These are phyloP conservation scores for Trachythela sp. DNA, from an alignment of 64 coral and sea anemone genomes.

Conservation along the genomic window DNA sequence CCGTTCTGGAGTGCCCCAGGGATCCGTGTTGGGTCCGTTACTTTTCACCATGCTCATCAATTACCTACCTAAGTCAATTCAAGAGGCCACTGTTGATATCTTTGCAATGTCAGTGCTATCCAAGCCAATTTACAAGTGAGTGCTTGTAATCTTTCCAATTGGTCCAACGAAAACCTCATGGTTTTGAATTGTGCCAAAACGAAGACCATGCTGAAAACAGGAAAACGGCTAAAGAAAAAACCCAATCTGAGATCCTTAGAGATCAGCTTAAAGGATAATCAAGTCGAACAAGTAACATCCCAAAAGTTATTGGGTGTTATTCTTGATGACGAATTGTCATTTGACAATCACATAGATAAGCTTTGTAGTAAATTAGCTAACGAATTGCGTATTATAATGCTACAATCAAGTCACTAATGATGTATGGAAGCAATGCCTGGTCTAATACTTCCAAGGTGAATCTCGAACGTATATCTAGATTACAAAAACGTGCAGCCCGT, in stretches of 20 bases:
- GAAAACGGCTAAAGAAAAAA: background rate
- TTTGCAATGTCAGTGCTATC: too few species aligned
- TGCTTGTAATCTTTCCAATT: too few species aligned
- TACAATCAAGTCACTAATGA: background rate
- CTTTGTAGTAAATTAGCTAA: background rate
- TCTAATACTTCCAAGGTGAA: background rate
- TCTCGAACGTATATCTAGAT: background rate
- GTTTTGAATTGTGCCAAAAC: too few species aligned
- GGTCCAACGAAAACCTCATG: too few species aligned
- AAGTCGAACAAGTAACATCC: background rate
- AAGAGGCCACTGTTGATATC: too few species aligned
- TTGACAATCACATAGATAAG: background rate
- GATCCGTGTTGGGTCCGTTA: too few species aligned
- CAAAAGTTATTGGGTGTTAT: background rate
- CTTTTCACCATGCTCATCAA: too few species aligned
- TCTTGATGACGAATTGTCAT: conserved; percentile 1
- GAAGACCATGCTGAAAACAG: too few species aligned
- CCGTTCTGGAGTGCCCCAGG: too few species aligned
- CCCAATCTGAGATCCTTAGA: background rate
- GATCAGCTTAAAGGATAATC: background rate
- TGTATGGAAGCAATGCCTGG: background rate
- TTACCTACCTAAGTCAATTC: too few species aligned
- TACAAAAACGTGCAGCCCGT: conserved; percentile 50
- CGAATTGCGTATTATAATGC: conserved; percentile 5
- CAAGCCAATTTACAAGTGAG: too few species aligned